phyloP scores from a whole-genome alignment of 2,888 invertebrate species.

The Cheilosia grossa region DNA sequence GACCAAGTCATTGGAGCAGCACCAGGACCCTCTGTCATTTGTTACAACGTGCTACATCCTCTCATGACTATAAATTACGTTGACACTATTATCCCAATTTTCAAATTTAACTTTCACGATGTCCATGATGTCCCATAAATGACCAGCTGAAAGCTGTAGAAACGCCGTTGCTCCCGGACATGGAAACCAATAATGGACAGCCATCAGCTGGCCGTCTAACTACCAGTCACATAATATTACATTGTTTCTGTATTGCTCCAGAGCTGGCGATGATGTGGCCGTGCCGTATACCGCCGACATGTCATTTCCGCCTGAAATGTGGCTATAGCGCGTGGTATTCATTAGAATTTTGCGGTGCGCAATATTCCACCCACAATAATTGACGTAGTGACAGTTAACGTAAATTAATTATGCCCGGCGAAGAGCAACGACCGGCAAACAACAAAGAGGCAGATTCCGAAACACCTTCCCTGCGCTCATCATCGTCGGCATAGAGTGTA shows the following conservation, averaged over 20 bases:
- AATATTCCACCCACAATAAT: slow-evolving; percentile 63
- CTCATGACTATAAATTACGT: slow-evolving; percentile 60
- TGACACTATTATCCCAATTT: slow-evolving; percentile 68
- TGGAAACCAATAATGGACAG: slow-evolving; percentile 57
- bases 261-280: slow-evolving; percentile 1
- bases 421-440: slow-evolving; percentile 39
- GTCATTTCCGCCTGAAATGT: slow-evolving; percentile 66
- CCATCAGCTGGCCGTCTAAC: slow-evolving; percentile 53
- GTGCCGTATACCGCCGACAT: slow-evolving; percentile 38
- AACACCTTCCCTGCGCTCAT: slow-evolving; percentile 31
- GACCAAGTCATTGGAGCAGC: not conserved
- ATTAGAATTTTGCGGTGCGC: slow-evolving; percentile 64
- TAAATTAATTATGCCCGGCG: slow-evolving; percentile 69
- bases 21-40: slow-evolving; percentile 7
- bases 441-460: slow-evolving; percentile 61
- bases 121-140: slow-evolving; percentile 58
- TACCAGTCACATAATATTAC: slow-evolving; percentile 49
- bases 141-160: slow-evolving; percentile 28
- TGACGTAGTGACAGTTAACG: slow-evolving; percentile 71
- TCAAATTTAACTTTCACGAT: slow-evolving; percentile 59
- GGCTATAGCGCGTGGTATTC: slow-evolving; percentile 49
- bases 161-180: slow-evolving; percentile 14
- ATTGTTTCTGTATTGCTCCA: slow-evolving; percentile 42
- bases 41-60: slow-evolving; percentile 34
- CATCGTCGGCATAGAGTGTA: slow-evolving; percentile 2